Percentiles rank a stretch among this genome's conserved stretches.
Conservation (phyloP, 2,888 invertebrate genomes). For the Apodemia zela region DNA sequence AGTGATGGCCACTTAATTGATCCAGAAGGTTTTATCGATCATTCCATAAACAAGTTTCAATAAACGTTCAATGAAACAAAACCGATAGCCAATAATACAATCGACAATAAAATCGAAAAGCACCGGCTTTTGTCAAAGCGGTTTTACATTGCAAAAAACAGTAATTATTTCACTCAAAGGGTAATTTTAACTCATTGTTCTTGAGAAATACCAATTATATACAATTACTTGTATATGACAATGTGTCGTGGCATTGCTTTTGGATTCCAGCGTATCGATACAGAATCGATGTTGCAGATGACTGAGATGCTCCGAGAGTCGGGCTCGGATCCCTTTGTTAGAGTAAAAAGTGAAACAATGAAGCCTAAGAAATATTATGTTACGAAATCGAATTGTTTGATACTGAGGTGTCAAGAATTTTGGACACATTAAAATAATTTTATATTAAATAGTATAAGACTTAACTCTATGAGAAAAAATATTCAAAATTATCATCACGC, state of each 20-base stretch:
- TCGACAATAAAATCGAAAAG: conserved; percentile 44
- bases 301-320: conserved; percentile 48
- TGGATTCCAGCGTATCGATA: conserved; percentile 65
- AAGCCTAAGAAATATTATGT: conserved; percentile 48
- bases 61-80: conserved; percentile 29
- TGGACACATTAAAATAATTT: conserved; percentile 23
- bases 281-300: conserved; percentile 61
- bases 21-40: conserved; percentile 18
- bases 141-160: conserved; percentile 50
- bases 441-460: not conserved
- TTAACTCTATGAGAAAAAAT: no score
- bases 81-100: conserved; percentile 36
- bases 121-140: conserved; percentile 68
- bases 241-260: conserved; percentile 53
- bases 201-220: conserved; percentile 78
- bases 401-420: conserved; percentile 56
- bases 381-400: conserved; percentile 40
- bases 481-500: no score
- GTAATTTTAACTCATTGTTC: conserved; percentile 78
- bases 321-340: conserved; percentile 40
- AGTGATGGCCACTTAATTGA: conserved; percentile 3
- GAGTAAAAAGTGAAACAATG: conserved; percentile 67
- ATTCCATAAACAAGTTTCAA: conserved; percentile 24
- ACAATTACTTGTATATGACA: conserved; percentile 78
- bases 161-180: conserved; percentile 74